Conservation (phyloP, 2,113 vertebrate genomes). For the Rynchops niger region DNA sequence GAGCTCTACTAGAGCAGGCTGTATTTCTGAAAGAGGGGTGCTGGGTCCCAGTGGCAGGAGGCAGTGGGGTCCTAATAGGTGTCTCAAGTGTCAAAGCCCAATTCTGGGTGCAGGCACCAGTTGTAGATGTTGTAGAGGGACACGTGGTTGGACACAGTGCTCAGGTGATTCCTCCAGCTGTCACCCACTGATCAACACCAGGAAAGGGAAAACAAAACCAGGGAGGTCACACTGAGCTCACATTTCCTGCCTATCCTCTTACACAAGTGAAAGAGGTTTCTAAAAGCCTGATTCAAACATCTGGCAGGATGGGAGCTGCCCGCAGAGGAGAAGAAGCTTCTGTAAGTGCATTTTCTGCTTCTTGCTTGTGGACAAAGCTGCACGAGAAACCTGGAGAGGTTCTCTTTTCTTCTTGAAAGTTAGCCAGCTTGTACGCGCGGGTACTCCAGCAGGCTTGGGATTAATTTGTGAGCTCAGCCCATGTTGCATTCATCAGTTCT, state of each 20-base stretch:
- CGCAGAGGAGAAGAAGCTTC: background rate
- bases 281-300: background rate
- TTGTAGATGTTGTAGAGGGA: background rate
- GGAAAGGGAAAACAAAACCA: background rate
- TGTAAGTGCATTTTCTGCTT: conserved; percentile 35
- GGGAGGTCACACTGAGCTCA: background rate
- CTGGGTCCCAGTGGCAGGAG: background rate
- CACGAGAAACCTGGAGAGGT: background rate
- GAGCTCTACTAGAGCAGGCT: background rate
- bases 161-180: background rate
- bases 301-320: background rate
- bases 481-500: accelerated
- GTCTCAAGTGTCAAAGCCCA: background rate
- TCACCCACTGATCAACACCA: background rate
- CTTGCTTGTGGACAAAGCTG: background rate
- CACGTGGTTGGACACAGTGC: accelerated
- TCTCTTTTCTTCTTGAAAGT: background rate
- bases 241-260: background rate
- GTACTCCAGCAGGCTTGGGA: accelerated
- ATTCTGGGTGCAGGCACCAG: background rate
- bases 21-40: background rate
- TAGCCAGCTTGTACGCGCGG: accelerated
- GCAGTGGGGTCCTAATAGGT: background rate
- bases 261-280: background rate
- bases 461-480: background rate